Percentiles rank a stretch among this genome's conserved stretches.
Evolutionary conservation across 1,140 invertebrate species (phyloP).

Genomic region (Drosophila insularis): DNA sequence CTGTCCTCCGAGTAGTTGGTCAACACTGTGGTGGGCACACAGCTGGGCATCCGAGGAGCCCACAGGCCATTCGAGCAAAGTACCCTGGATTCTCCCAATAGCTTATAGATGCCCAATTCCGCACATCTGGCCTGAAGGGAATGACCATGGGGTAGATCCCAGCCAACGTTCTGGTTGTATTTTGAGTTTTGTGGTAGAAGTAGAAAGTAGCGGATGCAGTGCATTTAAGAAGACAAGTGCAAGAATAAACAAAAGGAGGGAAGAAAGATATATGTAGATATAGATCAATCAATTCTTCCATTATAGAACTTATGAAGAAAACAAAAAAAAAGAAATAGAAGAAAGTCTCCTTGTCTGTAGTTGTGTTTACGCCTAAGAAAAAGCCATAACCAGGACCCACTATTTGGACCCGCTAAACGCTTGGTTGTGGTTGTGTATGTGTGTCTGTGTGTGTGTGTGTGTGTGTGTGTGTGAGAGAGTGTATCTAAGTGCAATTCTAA

Average conservation of each 20-base stretch:
- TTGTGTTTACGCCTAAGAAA: conserved; percentile 19
- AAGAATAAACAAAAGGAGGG: neutral
- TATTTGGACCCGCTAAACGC: conserved; percentile 45
- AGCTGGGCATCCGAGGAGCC: conserved; percentile 88
- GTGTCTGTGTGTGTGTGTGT: conserved; percentile 26
- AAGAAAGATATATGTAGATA: conserved; percentile 12
- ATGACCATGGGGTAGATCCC: conserved; percentile 86
- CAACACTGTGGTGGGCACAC: conserved; percentile 90
- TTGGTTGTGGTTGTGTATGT: neutral
- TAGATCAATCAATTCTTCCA: neutral
- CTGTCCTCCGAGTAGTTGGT: conserved; percentile 93
- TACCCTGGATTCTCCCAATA: conserved; percentile 87
- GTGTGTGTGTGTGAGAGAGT: conserved; percentile 33
- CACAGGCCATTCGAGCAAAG: conserved; percentile 91
- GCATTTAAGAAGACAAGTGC: conserved; percentile 12
- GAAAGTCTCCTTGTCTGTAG: conserved; percentile 21
- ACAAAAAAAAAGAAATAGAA: neutral
- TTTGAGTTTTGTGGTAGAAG: neutral
- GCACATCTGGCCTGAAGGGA: conserved; percentile 88
- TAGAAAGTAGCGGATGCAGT: conserved; percentile 12
- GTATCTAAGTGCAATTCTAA: conserved; percentile 17
- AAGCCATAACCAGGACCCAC: conserved; percentile 46
- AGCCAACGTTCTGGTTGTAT: conserved; percentile 73
- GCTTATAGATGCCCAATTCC: conserved; percentile 91
- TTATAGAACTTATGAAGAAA: neutral